Conservation (phyloP, 2,797 vertebrate genomes). For the Enteromius paludinosus region DNA sequence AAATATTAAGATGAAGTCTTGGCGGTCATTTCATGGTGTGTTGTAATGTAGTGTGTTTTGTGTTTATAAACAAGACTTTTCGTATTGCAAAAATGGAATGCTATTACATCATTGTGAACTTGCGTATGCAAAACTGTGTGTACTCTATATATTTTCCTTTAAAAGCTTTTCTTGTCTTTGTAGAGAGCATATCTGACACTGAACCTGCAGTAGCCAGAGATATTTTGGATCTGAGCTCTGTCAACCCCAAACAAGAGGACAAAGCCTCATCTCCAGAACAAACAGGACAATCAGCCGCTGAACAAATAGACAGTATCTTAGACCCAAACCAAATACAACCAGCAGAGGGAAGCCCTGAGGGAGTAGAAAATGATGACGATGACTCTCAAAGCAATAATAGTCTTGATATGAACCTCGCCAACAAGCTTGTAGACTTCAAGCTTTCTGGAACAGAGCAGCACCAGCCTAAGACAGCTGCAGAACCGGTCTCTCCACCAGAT, state of each 20-base stretch:
- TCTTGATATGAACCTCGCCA: constrained; percentile 93
- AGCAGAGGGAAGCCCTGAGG: constrained; percentile 15
- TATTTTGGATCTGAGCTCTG: constrained; percentile 13
- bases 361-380: constrained; percentile 74
- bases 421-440: constrained; percentile 92
- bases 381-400: constrained; percentile 94
- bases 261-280: constrained; percentile 17
- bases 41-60: neutral
- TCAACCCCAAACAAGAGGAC: constrained; percentile 25
- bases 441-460: constrained; percentile 73
- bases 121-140: neutral
- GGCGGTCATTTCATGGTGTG: neutral
- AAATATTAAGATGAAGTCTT: constrained; percentile 14
- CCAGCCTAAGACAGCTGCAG: constrained; percentile 11
- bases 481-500: constrained; percentile 27
- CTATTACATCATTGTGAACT: neutral
- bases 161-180: constrained; percentile 19
- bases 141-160: neutral
- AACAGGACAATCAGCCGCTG: constrained; percentile 23
- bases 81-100: neutral
- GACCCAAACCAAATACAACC: constrained; percentile 33
- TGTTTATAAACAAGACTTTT: neutral
- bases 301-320: constrained; percentile 15
- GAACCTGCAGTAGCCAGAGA: constrained; percentile 40
- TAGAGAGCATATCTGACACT: constrained; percentile 58